Conservation (phyloP, 2,888 invertebrate species). For the Scelioninae gen. 2 region DNA sequence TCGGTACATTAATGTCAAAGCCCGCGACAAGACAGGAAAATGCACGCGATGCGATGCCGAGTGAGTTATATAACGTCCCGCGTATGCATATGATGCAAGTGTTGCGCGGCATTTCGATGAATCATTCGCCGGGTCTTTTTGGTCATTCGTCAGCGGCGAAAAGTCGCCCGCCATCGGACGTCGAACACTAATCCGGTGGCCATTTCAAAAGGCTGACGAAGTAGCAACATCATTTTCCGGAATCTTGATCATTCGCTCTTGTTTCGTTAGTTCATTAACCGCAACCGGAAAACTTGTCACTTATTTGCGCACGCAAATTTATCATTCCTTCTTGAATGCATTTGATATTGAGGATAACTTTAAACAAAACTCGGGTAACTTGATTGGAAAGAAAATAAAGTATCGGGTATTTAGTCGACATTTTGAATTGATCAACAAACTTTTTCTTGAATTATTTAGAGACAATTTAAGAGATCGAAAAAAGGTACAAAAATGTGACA, state of each 20-base stretch:
- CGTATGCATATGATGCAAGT: conserved; percentile 40
- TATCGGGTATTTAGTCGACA: no score
- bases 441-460: no score
- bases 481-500: no score
- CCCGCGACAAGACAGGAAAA: conserved; percentile 47
- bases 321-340: no score
- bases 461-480: no score
- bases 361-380: no score
- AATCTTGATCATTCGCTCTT: conserved; percentile 19
- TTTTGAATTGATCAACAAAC: no score
- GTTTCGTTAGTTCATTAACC: conserved; percentile 13
- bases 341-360: no score
- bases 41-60: conserved; percentile 45
- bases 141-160: conserved; percentile 38
- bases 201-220: conserved; percentile 23
- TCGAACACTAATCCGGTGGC: conserved; percentile 35
- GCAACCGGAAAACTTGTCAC: not conserved
- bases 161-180: conserved; percentile 39
- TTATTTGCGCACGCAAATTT: conserved; percentile 5
- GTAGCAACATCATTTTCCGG: conserved; percentile 19
- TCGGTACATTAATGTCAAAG: conserved; percentile 48
- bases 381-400: no score
- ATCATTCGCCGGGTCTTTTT: conserved; percentile 37
- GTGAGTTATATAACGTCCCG: conserved; percentile 45
- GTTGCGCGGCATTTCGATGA: conserved; percentile 43